Conservation (phyloP, 2,888 invertebrate genomes). For the Drosophila yooni region DNA sequence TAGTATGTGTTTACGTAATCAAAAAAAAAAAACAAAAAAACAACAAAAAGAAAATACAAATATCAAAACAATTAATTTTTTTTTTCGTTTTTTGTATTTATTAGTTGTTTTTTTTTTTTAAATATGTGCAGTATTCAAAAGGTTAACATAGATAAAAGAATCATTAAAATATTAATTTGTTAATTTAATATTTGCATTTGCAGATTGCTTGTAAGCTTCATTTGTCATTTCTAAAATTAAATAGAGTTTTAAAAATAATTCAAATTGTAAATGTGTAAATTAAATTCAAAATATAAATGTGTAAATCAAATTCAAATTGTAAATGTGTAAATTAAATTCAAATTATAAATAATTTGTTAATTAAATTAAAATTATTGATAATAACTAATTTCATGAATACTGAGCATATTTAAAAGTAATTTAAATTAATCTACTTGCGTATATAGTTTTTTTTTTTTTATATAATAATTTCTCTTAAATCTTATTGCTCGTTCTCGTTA, state of each 20-base stretch:
- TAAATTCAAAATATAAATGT: not conserved
- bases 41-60: slow-evolving; percentile 31
- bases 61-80: slow-evolving; percentile 30
- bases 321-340: not conserved
- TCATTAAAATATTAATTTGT: not conserved
- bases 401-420: slow-evolving; percentile 15
- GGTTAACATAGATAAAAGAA: not conserved
- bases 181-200: not conserved
- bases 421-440: slow-evolving; percentile 16
- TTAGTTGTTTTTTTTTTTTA: slow-evolving; percentile 22
- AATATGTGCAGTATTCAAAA: slow-evolving; percentile 27
- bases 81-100: slow-evolving; percentile 6
- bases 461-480: slow-evolving; percentile 9
- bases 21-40: slow-evolving; percentile 25
- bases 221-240: not conserved
- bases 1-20: slow-evolving; percentile 71
- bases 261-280: not conserved
- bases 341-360: not conserved
- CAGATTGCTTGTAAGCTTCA: not conserved
- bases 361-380: not conserved
- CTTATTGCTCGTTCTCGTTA: slow-evolving; percentile 41
- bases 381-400: slow-evolving; percentile 1
- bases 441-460: slow-evolving; percentile 8
- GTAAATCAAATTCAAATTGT: not conserved
- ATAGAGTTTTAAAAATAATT: not conserved